These are phyloP conservation scores for Gracilinanus agilis DNA, from an alignment of 2,113 vertebrate species.

Conservation along the genomic window DNA sequence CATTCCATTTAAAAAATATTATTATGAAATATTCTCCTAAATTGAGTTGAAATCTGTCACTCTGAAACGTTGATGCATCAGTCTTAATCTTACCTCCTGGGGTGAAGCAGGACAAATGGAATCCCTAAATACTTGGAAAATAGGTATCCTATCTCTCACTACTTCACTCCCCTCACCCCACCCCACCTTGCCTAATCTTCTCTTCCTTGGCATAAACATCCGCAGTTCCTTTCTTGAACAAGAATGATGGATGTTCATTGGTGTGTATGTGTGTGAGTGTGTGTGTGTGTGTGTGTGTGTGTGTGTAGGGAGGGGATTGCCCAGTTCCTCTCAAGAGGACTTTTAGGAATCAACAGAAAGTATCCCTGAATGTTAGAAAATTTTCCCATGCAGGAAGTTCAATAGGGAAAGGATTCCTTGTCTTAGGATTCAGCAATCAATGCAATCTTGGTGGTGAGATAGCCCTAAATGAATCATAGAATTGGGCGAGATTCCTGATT, in stretches of 20 bases:
- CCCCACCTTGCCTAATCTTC: neutral
- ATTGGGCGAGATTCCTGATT: conserved; percentile 1
- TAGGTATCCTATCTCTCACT: neutral
- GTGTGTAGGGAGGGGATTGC: neutral
- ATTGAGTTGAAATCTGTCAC: neutral
- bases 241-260: neutral
- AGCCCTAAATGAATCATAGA: neutral
- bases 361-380: neutral
- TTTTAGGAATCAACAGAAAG: neutral
- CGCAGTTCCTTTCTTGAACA: neutral
- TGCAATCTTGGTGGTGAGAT: neutral
- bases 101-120: neutral
- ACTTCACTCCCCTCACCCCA: neutral
- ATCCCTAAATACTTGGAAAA: neutral
- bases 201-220: neutral
- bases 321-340: neutral
- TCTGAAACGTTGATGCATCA: neutral
- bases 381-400: neutral
- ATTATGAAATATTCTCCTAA: neutral
- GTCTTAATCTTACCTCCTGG: neutral
- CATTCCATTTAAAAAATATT: neutral
- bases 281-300: too few relatives aligned
- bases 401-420: neutral
- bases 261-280: too few relatives aligned
- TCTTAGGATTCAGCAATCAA: neutral